Evolutionary conservation across 2,113 vertebrate species (phyloP).

Genomic region (Oryzias javanicus): DNA sequence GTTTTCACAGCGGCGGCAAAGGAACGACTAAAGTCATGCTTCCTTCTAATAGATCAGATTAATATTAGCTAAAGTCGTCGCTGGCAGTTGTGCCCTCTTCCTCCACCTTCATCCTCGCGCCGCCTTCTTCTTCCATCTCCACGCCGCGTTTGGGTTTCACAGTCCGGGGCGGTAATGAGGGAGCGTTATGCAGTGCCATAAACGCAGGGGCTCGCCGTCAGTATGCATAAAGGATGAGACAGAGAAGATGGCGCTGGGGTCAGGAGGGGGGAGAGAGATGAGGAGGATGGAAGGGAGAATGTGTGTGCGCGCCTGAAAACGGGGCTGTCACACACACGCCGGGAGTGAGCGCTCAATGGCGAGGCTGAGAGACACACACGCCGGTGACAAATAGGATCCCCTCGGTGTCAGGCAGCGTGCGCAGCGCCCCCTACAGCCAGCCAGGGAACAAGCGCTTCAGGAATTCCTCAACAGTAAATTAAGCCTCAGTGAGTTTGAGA

Average conservation of each 20-base stretch:
- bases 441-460: neutral
- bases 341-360: slow-evolving; percentile 47
- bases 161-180: slow-evolving; percentile 92
- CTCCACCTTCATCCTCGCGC: slow-evolving; percentile 57
- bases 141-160: slow-evolving; percentile 82
- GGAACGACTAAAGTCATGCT: slow-evolving; percentile 83
- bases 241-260: slow-evolving; percentile 86
- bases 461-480: neutral
- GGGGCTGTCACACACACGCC: slow-evolving; percentile 13
- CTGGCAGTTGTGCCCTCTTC: slow-evolving; percentile 78
- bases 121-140: slow-evolving; percentile 62
- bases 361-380: slow-evolving; percentile 24
- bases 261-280: slow-evolving; percentile 65
- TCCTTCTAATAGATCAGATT: slow-evolving; percentile 89
- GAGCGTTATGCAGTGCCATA: slow-evolving; percentile 92
- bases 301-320: slow-evolving; percentile 28
- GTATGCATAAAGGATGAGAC: slow-evolving; percentile 93
- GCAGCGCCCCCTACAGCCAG: slow-evolving; percentile 52
- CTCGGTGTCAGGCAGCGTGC: slow-evolving; percentile 28
- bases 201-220: slow-evolving; percentile 89
- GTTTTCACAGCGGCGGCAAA: slow-evolving; percentile 50
- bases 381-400: slow-evolving; percentile 50
- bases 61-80: slow-evolving; percentile 89
- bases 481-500: neutral
- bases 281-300: slow-evolving; percentile 62